These are phyloP conservation scores for Knipowitschia caucasica DNA, from an alignment of 2,797 vertebrate genomes.

Conservation along the genomic window DNA sequence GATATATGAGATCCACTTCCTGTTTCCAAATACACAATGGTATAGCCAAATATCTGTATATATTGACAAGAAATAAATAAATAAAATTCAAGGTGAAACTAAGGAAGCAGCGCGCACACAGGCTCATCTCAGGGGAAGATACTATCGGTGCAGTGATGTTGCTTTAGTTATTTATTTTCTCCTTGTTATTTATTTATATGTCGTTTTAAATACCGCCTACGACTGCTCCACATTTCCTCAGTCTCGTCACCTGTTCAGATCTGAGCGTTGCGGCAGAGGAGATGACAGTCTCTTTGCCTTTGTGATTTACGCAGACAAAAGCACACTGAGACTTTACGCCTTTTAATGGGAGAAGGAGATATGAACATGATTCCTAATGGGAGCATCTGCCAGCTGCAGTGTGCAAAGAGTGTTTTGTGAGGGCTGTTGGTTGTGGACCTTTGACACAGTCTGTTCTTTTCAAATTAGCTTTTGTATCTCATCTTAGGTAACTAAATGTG, in stretches of 20 bases:
- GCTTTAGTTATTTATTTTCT: slow-evolving; percentile 69
- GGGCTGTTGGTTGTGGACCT: too few species aligned
- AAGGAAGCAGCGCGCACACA: slow-evolving; percentile 50
- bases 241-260: slow-evolving; percentile 64
- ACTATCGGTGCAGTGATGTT: slow-evolving; percentile 55
- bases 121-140: slow-evolving; percentile 56
- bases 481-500: too few species aligned
- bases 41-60: too few species aligned
- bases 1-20: slow-evolving; percentile 11
- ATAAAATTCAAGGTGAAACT: slow-evolving; percentile 50
- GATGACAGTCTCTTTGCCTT: slow-evolving; percentile 69
- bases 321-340: slow-evolving; percentile 64
- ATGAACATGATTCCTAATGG: slow-evolving; percentile 23
- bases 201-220: slow-evolving; percentile 79
- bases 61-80: slow-evolving; percentile 15
- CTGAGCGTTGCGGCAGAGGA: slow-evolving; percentile 56
- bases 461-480: too few species aligned
- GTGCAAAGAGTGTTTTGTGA: background rate
- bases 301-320: slow-evolving; percentile 72
- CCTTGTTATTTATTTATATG: slow-evolving; percentile 75
- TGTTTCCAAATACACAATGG: too few species aligned
- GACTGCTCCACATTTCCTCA: slow-evolving; percentile 70
- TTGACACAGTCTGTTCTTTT: too few species aligned
- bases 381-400: background rate
- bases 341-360: slow-evolving; percentile 62